Evolutionary conservation across 2,113 vertebrate species (phyloP).

Genomic region (Monarcha castaneiventris): DNA sequence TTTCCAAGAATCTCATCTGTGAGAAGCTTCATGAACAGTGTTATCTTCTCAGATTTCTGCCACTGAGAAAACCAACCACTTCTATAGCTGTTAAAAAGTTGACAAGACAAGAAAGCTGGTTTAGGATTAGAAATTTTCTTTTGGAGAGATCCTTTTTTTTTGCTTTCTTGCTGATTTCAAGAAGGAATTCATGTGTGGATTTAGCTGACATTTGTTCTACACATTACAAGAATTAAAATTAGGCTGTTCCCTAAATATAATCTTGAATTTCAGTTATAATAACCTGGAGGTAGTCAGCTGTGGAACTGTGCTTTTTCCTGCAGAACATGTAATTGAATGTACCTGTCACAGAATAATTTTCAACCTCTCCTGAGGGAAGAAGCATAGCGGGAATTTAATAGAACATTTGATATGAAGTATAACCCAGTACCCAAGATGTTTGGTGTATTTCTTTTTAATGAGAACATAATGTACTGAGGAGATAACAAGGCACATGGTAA

Average conservation of each 20-base stretch:
- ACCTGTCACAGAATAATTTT: constrained; percentile 46
- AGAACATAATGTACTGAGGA: constrained; percentile 4
- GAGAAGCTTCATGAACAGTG: neutral
- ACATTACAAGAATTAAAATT: neutral
- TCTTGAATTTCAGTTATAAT: constrained; percentile 33
- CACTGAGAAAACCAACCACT: neutral
- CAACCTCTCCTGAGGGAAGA: constrained; percentile 6
- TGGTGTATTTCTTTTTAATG: constrained; percentile 30
- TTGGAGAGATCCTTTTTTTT: neutral
- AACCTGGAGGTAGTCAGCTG: constrained; percentile 27
- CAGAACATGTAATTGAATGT: constrained; percentile 49
- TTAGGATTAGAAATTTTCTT: neutral
- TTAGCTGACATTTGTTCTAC: constrained; percentile 2
- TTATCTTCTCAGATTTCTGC: neutral
- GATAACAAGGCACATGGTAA: neutral
- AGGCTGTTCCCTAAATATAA: constrained; percentile 31
- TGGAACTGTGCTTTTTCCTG: constrained; percentile 38
- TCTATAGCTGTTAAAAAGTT: neutral
- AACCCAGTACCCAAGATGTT: neutral
- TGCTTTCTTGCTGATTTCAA: neutral
- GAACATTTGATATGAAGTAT: constrained; percentile 30
- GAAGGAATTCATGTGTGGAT: neutral
- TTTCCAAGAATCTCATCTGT: neutral
- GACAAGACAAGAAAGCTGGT: neutral
- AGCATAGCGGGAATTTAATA: constrained; percentile 18